Base-by-base conservation (phyloP, 2,888 invertebrate species). In the Diabrotica balteata region DNA sequence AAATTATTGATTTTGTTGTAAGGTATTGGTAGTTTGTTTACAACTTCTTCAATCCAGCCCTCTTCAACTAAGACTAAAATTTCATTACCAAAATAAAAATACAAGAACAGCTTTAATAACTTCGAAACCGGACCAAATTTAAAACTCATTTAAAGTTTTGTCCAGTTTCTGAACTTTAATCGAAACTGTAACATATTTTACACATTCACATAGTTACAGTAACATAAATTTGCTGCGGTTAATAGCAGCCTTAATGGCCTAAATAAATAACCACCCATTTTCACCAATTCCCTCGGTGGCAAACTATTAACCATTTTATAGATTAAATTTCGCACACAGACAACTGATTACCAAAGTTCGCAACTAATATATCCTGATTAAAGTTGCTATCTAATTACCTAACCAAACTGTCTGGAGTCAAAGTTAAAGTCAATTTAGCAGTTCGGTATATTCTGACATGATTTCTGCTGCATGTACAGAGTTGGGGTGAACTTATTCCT, bases 301-400 rank as follows among this genome's bases (percentile, higher is more conserved):
- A 52, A 63, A 59, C 64, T 64, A 64, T 52, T 59, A 64, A 58
- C 64, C 52, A 59, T 64, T 64, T 52, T 45, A 58, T 44, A 58
- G 58, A 64, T 64, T 58, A 64, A 58, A 55, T 64, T 64, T 64
- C 60, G 53, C 57, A 47, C 64, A 62, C 59, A 52, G 60, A 67
- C 68, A 57, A 64, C 53, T 68, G 57, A 64, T 64, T 62, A 59
- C 57, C 57, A 69, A 68, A 66, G 69, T 69, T 66, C 63, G 59
- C 7, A 63, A 69, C 66, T 69, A 63, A 69, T 69, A 63, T 63
- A 51, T 59, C 57, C 69, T 59, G 46, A 66, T 59, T 60, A 63
- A 42, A 51, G 47, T 60, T 44, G 50, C 47, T 60, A 69, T 62
- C 50, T 66, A 69, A 68, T 68, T 68, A 68, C 46, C 61, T 68